Evolutionary conservation across 2,797 vertebrate species (phyloP), one percentile per base, ranked within the genome.

Genomic region (Cephalopachus bancanus): DNA sequence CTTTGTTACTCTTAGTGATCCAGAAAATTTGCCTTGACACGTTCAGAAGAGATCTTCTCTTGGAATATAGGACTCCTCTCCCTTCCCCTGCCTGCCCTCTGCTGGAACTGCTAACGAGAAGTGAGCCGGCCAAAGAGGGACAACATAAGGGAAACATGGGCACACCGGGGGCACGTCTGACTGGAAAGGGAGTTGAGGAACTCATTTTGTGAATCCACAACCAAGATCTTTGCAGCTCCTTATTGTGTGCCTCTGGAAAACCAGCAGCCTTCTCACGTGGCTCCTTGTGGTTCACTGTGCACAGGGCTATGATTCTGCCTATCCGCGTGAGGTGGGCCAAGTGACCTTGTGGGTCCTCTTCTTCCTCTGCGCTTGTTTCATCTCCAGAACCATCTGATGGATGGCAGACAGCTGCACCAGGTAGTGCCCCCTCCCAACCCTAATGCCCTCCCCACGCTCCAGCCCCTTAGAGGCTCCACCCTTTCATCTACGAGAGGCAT

Each of bases 41-140:
- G 75, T 79, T 93, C 55, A 74, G 87, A 90, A 88, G 75, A 64
- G 26, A 67, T 86, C 44, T 57, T 60, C 10, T 67, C n/a, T 51
- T 30, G 1, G 28, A 71, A 37, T 33, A 7, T 9, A 11, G 0
- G 33, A 19, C 51, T 97, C 59, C 65, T 97, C 81, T 95, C 81
- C 96, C 92, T 93, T 95, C 89, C 78, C 87, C 97, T 51, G 96
- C 60, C 97, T 97, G 98, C 97, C 97, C 97, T 98, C 98, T 98
- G 96, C 97, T 98, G 98, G 98, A 96, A 65, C 65, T 87, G 91
- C 80, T 91, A 69, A 44, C 49, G 64, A 93, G 96, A 89, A 92
- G 59, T 71, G 62, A 92, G 78, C 64, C 33, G 44, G 28, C n/a
- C 30, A 62, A 86, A 79, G 24, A 30, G 67, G 78, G 60, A 15